Evolutionary conservation across 1,140 invertebrate genomes (phyloP).

Genomic region (Nephila pilipes): DNA sequence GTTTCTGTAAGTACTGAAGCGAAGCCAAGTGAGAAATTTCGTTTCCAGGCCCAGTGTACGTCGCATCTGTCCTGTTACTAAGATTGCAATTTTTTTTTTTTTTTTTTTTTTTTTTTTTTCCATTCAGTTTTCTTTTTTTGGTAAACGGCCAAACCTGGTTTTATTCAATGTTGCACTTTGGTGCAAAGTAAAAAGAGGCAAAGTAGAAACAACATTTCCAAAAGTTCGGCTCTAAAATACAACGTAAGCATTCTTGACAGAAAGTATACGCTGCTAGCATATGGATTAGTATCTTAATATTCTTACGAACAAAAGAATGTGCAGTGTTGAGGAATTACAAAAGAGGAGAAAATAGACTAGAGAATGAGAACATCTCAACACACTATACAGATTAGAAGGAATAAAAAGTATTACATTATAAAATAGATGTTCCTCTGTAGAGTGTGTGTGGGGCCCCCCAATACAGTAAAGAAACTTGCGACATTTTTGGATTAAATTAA

Average conservation of each 20-base stretch:
- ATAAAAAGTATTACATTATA: not conserved
- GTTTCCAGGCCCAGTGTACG: not conserved
- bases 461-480: no score
- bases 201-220: not conserved
- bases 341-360: not conserved
- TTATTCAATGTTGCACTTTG: not conserved
- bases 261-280: not conserved
- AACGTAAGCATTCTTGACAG: not conserved
- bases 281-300: not conserved
- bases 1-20: not conserved
- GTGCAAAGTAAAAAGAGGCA: not conserved
- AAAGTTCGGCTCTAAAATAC: not conserved
- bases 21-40: constrained; percentile 13
- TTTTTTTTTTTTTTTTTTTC: no score
- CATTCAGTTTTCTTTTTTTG: not conserved
- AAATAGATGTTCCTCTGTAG: not conserved
- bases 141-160: not conserved
- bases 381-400: not conserved
- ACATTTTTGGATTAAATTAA: no score
- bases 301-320: not conserved
- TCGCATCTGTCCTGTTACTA: constrained; percentile 24
- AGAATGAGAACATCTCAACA: not conserved
- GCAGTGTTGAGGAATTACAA: not conserved
- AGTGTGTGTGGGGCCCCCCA: no score
- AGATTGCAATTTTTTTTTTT: not conserved